Conservation (phyloP, 2,888 invertebrate genomes). For the Melanchra persicariae region DNA sequence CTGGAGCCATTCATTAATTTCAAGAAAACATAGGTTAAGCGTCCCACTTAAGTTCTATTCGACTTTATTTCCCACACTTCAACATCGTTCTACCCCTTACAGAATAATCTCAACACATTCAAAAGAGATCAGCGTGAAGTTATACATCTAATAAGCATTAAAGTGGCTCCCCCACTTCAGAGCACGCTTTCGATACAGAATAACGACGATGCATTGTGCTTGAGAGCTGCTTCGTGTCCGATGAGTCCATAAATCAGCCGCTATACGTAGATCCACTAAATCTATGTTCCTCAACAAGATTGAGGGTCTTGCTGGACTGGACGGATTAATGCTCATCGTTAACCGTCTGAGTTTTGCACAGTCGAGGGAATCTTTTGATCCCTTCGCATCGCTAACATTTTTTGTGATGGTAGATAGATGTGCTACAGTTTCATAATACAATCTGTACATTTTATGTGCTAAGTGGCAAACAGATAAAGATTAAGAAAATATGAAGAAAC, state of each 20-base stretch:
- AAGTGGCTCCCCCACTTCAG: slow-evolving; percentile 58
- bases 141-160: slow-evolving; percentile 59
- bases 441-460: slow-evolving; percentile 7
- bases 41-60: not conserved
- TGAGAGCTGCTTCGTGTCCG: slow-evolving; percentile 78
- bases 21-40: not conserved
- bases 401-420: slow-evolving; percentile 51
- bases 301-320: slow-evolving; percentile 68
- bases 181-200: slow-evolving; percentile 68
- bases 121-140: slow-evolving; percentile 39
- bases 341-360: slow-evolving; percentile 76
- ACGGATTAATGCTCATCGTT: slow-evolving; percentile 70
- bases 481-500: not conserved
- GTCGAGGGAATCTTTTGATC: slow-evolving; percentile 81
- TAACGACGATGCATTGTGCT: slow-evolving; percentile 76
- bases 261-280: slow-evolving; percentile 44
- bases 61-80: not conserved
- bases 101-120: slow-evolving; percentile 15
- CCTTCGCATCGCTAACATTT: slow-evolving; percentile 65
- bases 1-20: not conserved
- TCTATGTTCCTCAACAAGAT: slow-evolving; percentile 10
- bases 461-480: not conserved
- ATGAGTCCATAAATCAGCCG: slow-evolving; percentile 71
- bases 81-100: not conserved
- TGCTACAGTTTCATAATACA: slow-evolving; percentile 39